These are phyloP conservation scores for Eretmochelys imbricata DNA, from an alignment of 2,113 vertebrate genomes.

Conservation along the genomic window DNA sequence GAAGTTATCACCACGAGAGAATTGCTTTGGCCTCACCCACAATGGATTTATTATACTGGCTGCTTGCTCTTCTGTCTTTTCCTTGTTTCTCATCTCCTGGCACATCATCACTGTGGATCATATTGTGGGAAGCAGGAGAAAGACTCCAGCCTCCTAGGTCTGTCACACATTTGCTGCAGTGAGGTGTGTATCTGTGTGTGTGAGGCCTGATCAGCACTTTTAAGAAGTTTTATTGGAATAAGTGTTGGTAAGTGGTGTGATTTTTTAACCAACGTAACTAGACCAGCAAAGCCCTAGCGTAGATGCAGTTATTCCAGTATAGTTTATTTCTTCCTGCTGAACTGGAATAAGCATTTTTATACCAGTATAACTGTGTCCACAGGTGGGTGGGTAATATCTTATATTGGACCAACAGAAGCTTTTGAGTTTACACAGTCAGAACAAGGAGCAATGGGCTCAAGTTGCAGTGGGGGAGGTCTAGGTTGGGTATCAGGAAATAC, in stretches of 20 bases:
- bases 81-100: conserved; percentile 18
- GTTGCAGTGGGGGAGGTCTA: no score
- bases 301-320: not conserved
- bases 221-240: not conserved
- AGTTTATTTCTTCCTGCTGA: not conserved
- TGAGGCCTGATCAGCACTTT: not conserved
- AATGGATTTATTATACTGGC: conserved; percentile 28
- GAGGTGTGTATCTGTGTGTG: not conserved
- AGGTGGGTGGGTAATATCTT: not conserved
- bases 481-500: no score
- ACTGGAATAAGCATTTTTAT: not conserved
- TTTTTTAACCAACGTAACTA: not conserved
- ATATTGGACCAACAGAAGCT: not conserved
- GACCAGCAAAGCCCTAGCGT: not conserved
- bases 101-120: not conserved
- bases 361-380: not conserved
- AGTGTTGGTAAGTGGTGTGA: not conserved
- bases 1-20: conserved; percentile 19
- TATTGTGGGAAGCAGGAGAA: not conserved
- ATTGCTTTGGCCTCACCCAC: conserved; percentile 22
- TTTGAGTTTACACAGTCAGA: not conserved
- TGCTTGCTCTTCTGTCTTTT: conserved; percentile 1
- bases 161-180: not conserved
- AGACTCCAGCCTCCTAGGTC: not conserved
- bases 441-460: no score